A percentile compares a stretch with the other conserved stretches of the same genome.
These are phyloP conservation scores for Anoplopoma fimbria DNA, from an alignment of 2,113 vertebrate genomes.

Conservation along the genomic window DNA sequence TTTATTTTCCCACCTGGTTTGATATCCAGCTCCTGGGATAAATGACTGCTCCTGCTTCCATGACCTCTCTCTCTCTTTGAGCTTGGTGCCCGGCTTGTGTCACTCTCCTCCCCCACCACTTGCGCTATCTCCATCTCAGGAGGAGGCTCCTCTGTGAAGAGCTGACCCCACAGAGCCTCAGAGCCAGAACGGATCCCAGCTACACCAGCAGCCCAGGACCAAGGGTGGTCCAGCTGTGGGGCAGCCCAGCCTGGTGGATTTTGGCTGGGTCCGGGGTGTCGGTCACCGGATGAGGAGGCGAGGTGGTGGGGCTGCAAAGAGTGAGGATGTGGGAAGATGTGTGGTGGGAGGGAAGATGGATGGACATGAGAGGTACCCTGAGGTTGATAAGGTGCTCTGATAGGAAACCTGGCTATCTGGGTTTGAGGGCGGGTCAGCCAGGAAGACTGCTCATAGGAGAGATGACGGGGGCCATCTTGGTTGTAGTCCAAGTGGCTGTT, in stretches of 20 bases:
- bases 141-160: constrained; percentile 39
- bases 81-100: background rate
- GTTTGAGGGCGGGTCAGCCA: constrained; percentile 53
- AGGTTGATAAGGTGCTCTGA: constrained; percentile 29
- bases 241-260: constrained; percentile 15
- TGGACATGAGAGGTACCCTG: constrained; percentile 22
- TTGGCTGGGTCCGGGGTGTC: constrained; percentile 24
- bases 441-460: constrained; percentile 27
- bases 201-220: constrained; percentile 30
- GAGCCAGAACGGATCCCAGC: background rate
- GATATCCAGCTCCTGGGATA: constrained; percentile 72
- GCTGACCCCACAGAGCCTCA: constrained; percentile 34
- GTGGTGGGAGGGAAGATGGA: constrained; percentile 25
- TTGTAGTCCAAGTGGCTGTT: constrained; percentile 28
- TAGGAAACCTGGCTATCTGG: constrained; percentile 35
- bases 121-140: constrained; percentile 17
- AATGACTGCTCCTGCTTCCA: constrained; percentile 33
- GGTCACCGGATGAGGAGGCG: background rate
- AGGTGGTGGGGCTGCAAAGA: constrained; percentile 32
- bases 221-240: constrained; percentile 9
- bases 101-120: background rate
- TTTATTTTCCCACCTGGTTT: constrained; percentile 74
- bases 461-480: constrained; percentile 28
- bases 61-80: constrained; percentile 20
- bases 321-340: constrained; percentile 21